Conservation (phyloP, 2,113 vertebrate species). For the Piliocolobus tephrosceles region DNA sequence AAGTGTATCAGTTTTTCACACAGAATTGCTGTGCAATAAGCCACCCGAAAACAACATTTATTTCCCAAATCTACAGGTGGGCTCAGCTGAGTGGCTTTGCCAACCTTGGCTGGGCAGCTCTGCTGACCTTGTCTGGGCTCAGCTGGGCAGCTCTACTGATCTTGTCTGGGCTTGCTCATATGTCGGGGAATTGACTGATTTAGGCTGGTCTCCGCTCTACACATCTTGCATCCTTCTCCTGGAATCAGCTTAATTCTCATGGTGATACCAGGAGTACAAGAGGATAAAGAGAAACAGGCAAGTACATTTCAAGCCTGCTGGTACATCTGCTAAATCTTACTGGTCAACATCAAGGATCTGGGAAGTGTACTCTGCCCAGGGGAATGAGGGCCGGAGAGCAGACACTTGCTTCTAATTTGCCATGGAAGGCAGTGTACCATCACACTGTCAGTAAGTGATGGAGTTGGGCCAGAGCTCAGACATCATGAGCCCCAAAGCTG, state of each 20-base stretch:
- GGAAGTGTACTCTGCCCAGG: fast-evolving
- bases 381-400: neutral
- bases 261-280: fast-evolving
- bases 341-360: fast-evolving
- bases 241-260: neutral
- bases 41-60: fast-evolving
- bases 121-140: too few relatives aligned
- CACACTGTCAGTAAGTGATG: fast-evolving
- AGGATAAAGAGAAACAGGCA: neutral
- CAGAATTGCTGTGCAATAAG: neutral
- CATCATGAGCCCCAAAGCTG: fast-evolving
- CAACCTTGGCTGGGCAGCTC: fast-evolving
- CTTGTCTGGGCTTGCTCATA: neutral
- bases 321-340: fast-evolving
- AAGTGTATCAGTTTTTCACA: fast-evolving
- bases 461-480: neutral
- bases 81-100: fast-evolving
- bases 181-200: fast-evolving
- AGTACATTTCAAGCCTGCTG: neutral
- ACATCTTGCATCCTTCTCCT: fast-evolving
- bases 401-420: neutral
- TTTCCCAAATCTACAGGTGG: neutral
- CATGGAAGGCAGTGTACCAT: neutral
- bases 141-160: fast-evolving
- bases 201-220: neutral